Base-by-base conservation (phyloP, 53 echinoderm and acorn worm species). In the Astropecten irregularis region DNA sequence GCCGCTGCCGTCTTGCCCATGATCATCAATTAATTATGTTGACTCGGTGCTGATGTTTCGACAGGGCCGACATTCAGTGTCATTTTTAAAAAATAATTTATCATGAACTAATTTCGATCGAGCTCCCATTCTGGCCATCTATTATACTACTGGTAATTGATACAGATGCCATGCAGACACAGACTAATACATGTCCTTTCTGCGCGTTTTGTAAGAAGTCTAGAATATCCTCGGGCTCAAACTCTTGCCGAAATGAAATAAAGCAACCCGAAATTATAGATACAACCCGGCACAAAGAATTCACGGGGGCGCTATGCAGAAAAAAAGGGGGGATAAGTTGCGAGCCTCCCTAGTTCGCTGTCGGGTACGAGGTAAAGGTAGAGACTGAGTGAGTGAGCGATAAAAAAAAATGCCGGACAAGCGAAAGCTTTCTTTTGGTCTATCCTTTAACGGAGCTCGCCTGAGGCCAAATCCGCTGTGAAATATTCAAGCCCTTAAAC, bases 401-500 rank as follows among this genome's bases (percentile, higher is more conserved):
- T 28, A 81, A 27, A 49, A 70, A 67, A 85, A 85, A 52, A 65
- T 74, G 53, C 86, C 63, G 85, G 76, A 66, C 86, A 76, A 85
- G 66, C 72, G 39, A 67, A 72, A 58, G 76, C 66, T 70, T 74
- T 76, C 42, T 85, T 47, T 85, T 48, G 23, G 49, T 56, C 72
- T 73, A 65, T 76, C 86, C 76, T 65, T 85, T 74, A 65, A 74
- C 54, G 23, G 76, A 50, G 53, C 2, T 77, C 23, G 48, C 73
- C 86, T 51, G 77, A 60, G 77, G 91, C 83, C 83, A 86, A 91
- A 91, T 91, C 91, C 87, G 91, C 86, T 91, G 87, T 84, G 91
- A 86, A 91, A 87, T 86, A 91, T 91, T 91, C 91, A 91, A 91
- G 83, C 91, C 91, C 77, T 82, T 82, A 73, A 83, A 81, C 86